Percentiles rank a stretch among this genome's conserved stretches.
Conservation (phyloP, 2,113 vertebrate species). For the Tetrao urogallus region DNA sequence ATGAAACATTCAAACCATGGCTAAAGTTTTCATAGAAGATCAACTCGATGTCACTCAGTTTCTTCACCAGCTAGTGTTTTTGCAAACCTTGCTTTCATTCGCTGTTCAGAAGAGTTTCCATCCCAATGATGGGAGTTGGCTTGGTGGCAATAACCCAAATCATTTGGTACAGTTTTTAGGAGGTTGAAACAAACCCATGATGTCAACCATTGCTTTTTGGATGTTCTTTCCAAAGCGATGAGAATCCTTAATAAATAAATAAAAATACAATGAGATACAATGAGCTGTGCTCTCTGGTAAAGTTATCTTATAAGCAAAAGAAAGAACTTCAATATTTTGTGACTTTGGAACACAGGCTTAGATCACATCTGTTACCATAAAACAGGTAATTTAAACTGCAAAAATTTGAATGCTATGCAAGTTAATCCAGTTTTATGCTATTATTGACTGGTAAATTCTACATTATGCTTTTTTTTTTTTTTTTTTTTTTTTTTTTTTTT, state of each 20-base stretch:
- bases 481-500: not conserved
- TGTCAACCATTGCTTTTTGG: constrained; percentile 87
- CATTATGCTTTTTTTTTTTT: not conserved
- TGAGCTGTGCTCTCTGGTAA: not conserved
- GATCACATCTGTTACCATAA: not conserved
- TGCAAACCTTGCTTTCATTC: constrained; percentile 31
- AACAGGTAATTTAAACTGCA: not conserved
- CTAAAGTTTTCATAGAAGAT: constrained; percentile 9
- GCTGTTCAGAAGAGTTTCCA: constrained; percentile 5
- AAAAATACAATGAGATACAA: not conserved
- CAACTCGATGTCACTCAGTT: not conserved
- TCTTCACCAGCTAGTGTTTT: not conserved
- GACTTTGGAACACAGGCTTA: not conserved
- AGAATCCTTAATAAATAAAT: constrained; percentile 83
- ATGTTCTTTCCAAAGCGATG: constrained; percentile 91
- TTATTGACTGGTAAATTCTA: not conserved
- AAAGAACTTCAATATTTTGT: not conserved
- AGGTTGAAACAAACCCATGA: constrained; percentile 82
- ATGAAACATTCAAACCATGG: not conserved
- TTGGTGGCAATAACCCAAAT: constrained; percentile 3
- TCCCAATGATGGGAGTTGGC: not conserved
- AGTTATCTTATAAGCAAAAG: not conserved
- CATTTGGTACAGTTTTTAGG: constrained; percentile 82
- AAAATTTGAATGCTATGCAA: not conserved
- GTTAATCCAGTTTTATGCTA: not conserved